These are phyloP conservation scores for Trichonephila inaurata DNA, from an alignment of 1,140 invertebrate genomes.

Conservation along the genomic window DNA sequence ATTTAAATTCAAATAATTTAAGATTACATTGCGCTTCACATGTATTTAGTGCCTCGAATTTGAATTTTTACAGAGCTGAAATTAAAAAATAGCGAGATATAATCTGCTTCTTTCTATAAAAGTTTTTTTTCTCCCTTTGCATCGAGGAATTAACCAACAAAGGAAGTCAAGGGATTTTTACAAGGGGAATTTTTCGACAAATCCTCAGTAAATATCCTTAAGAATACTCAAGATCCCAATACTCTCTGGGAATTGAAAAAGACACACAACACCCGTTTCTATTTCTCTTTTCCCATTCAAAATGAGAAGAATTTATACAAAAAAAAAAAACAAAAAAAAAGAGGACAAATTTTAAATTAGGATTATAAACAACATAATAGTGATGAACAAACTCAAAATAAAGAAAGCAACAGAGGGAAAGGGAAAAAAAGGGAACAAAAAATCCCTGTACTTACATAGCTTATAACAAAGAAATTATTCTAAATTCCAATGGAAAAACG, in stretches of 20 bases:
- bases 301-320: neutral
- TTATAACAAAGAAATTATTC: conserved; percentile 68
- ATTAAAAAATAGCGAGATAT: neutral
- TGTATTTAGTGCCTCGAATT: neutral
- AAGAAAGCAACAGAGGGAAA: neutral
- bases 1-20: conserved; percentile 27
- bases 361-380: conserved; percentile 69
- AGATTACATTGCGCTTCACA: neutral
- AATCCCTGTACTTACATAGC: neutral
- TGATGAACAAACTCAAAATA: conserved; percentile 3
- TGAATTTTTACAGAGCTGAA: neutral
- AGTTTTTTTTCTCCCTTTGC: neutral
- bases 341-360: conserved; percentile 50
- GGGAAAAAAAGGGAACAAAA: neutral
- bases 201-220: conserved; percentile 42
- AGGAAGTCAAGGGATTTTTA: neutral
- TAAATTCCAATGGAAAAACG: conserved; percentile 48
- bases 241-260: conserved; percentile 18
- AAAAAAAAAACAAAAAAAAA: neutral
- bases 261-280: conserved; percentile 12
- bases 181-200: conserved; percentile 1
- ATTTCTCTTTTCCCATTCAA: neutral
- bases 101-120: conserved; percentile 6
- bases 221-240: neutral
- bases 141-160: conserved; percentile 4